A percentile compares a stretch with the other conserved stretches of the same genome.
These are phyloP conservation scores for Atta texana DNA, from an alignment of 1,140 invertebrate species.

Conservation along the genomic window DNA sequence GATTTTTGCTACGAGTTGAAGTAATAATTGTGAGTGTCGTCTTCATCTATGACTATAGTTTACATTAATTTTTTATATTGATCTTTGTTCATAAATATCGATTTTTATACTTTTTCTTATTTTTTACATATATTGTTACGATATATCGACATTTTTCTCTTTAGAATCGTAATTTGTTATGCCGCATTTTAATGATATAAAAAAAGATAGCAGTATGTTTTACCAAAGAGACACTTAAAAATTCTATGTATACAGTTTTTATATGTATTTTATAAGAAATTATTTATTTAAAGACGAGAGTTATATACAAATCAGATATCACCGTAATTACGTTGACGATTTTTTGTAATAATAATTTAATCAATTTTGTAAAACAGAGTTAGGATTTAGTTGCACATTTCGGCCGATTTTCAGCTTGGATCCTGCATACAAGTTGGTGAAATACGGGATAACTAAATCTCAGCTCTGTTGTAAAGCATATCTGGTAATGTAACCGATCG, in stretches of 20 bases:
- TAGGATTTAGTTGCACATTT: too few species aligned
- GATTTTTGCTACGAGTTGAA: slow-evolving; percentile 92
- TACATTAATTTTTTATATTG: slow-evolving; percentile 34
- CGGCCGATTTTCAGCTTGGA: too few species aligned
- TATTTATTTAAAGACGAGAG: slow-evolving; percentile 57
- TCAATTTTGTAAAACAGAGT: not conserved
- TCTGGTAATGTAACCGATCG: not conserved
- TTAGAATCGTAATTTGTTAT: not conserved
- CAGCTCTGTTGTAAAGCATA: too few species aligned
- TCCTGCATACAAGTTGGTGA: too few species aligned
- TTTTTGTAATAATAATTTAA: slow-evolving; percentile 51
- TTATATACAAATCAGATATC: not conserved
- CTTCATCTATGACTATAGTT: not conserved
- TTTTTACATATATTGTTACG: not conserved
- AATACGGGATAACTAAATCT: too few species aligned
- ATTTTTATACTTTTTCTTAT: slow-evolving; percentile 32
- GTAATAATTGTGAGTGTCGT: slow-evolving; percentile 72
- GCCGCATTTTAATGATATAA: slow-evolving; percentile 25
- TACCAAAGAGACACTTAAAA: slow-evolving; percentile 67
- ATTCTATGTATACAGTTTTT: slow-evolving; percentile 54
- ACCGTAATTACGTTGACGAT: slow-evolving; percentile 11
- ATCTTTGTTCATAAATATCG: slow-evolving; percentile 48
- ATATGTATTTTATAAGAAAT: slow-evolving; percentile 45
- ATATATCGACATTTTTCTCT: slow-evolving; percentile 13
- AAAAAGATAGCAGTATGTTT: slow-evolving; percentile 32